Percentiles rank a stretch among this genome's conserved stretches.
phyloP scores from a whole-genome alignment of 2,113 vertebrate species.

The Pseudorectes ferrugineus region DNA sequence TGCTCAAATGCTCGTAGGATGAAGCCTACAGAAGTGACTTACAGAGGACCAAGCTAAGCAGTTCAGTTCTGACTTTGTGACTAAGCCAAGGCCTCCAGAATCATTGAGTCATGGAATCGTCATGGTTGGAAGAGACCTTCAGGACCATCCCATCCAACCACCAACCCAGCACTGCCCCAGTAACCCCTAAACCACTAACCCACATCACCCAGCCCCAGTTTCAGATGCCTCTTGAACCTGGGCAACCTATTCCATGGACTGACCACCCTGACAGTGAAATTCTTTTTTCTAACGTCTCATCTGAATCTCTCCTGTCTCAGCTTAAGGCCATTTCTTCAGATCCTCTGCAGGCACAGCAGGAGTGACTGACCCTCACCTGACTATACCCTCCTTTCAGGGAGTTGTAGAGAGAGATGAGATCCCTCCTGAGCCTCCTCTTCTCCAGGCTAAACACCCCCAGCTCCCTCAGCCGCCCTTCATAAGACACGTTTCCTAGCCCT shows the following conservation, averaged over 20 bases:
- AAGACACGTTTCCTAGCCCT: neutral
- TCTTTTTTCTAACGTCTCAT: neutral
- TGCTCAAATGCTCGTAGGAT: neutral
- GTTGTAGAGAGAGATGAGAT: neutral
- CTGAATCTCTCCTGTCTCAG: too few species aligned
- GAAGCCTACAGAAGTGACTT: neutral
- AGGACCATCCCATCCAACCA: neutral
- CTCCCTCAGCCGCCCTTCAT: neutral
- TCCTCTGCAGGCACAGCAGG: neutral
- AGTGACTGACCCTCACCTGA: neutral
- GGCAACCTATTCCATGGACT: neutral
- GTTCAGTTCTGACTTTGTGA: neutral
- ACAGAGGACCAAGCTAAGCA: neutral
- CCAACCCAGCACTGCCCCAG: neutral
- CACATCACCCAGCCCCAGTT: neutral
- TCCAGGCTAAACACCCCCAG: neutral
- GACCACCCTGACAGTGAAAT: neutral
- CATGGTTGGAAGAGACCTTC: neutral
- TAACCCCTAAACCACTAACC: neutral
- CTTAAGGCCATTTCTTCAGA: neutral
- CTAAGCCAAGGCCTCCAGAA: neutral
- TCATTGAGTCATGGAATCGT: neutral
- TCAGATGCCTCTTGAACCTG: neutral
- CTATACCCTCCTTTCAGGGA: neutral
- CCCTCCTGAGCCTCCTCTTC: neutral